Evolutionary conservation across 2,888 invertebrate genomes (phyloP), one percentile per base, ranked within the genome.

Genomic region (Rhamphomyia laevipes): DNA sequence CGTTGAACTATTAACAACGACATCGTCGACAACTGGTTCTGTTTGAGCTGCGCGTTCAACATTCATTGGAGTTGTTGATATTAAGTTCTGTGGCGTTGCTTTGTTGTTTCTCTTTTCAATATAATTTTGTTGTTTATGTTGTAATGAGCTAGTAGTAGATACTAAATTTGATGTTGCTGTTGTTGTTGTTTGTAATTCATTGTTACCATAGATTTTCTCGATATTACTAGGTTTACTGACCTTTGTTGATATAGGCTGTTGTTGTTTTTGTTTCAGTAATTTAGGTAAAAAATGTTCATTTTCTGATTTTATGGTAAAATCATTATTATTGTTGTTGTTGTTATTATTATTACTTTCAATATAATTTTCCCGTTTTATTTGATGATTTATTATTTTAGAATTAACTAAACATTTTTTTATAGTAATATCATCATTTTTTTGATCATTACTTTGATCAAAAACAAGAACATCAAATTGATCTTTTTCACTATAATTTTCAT

Each of bases 201-300:
- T 43, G 46, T 49, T 48, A 52, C 30, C 43, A 47, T 45, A 43
- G 43, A 41, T 45, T 21, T 38, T 42, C 9, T 44, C 16, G 4
- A 27, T 43, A 13, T 46, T 43, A 23, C 41, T 42, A 42, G 27
- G 42, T 42, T 42, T 42, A 42, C 42, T 42, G 42, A 42, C 42
- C 42, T 42, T 42, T 42, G 21, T 27, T 42, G 13, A 10, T 42
- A n/a, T 42, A 4, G 15, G 4, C 13, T 35, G n/a, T n/a, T 33
- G n/a, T n/a, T 35, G 35, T n/a, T 13, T 3, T 9, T 35, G 35
- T 13, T 35, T 3, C 35, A n/a, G 7, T n/a, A n/a, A 35, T 35
- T 27, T 27, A 6, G 23, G 23, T 27, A 27, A 13, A n/a, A 35
- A 35, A 35, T 2, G 3, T n/a, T 35, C n/a, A 35, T 35, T 35